These are phyloP conservation scores for Himalopsyche tibetana DNA, from an alignment of 2,888 invertebrate genomes.

Conservation along the genomic window DNA sequence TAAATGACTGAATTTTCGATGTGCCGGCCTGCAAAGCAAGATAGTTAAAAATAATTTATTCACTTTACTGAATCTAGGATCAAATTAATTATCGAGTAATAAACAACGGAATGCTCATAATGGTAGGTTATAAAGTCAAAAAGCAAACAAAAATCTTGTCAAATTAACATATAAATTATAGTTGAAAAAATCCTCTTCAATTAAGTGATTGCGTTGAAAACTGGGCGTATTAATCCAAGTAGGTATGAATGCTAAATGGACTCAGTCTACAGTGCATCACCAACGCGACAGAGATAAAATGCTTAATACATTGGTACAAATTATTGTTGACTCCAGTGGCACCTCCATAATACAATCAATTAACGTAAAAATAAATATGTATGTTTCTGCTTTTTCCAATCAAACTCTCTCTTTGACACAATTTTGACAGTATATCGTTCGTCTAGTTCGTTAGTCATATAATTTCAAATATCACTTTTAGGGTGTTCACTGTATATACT, in stretches of 20 bases:
- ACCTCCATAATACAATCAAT: background rate
- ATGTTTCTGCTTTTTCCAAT: too few relatives aligned
- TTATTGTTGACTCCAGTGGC: slow-evolving; percentile 44
- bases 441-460: too few relatives aligned
- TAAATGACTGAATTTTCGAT: too few relatives aligned
- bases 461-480: too few relatives aligned
- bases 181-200: slow-evolving; percentile 20
- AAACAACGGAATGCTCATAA: background rate
- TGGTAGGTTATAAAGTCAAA: background rate
- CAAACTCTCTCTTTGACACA: too few relatives aligned
- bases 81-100: slow-evolving; percentile 3
- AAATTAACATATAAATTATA: slow-evolving; percentile 26
- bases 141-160: slow-evolving; percentile 10
- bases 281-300: slow-evolving; percentile 59
- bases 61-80: background rate
- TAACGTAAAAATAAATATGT: background rate
- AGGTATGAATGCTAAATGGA: slow-evolving; percentile 54
- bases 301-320: slow-evolving; percentile 55
- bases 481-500: too few relatives aligned
- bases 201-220: slow-evolving; percentile 21
- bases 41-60: background rate
- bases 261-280: slow-evolving; percentile 61
- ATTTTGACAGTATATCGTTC: too few relatives aligned
- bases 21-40: background rate
- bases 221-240: slow-evolving; percentile 48